These are phyloP conservation scores for Anniella stebbinsi DNA, from an alignment of 2,797 vertebrate genomes.

Conservation along the genomic window DNA sequence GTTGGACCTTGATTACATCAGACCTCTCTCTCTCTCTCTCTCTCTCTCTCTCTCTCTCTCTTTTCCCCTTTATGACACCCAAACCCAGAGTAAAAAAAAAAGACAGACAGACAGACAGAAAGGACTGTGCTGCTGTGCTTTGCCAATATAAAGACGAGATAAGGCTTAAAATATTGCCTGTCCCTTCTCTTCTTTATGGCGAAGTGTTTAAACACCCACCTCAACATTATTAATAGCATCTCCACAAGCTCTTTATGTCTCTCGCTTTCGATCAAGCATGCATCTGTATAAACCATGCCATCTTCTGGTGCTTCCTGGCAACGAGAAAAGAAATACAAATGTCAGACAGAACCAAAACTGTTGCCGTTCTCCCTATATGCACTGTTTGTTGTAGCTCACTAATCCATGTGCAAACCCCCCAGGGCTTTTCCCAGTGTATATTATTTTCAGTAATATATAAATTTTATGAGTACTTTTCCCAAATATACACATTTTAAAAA, in stretches of 20 bases:
- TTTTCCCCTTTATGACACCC: slow-evolving; percentile 24
- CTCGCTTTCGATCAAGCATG: slow-evolving; percentile 45
- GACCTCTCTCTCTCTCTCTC: slow-evolving; percentile 27
- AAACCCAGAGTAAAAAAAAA: slow-evolving; percentile 8
- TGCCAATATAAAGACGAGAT: slow-evolving; percentile 51
- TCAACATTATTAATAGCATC: slow-evolving; percentile 58
- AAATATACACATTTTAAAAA: too few species aligned
- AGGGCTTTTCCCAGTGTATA: not conserved
- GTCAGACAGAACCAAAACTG: slow-evolving; percentile 35
- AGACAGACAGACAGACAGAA: not conserved
- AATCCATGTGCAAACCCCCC: not conserved
- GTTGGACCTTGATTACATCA: slow-evolving; percentile 33
- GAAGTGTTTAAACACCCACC: slow-evolving; percentile 33
- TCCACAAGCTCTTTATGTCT: slow-evolving; percentile 39
- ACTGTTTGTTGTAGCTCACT: not conserved
- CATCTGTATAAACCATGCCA: slow-evolving; percentile 82
- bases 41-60: slow-evolving; percentile 21
- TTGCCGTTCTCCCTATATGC: not conserved
- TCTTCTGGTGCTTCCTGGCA: slow-evolving; percentile 84
- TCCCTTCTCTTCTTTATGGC: slow-evolving; percentile 40
- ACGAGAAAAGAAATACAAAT: slow-evolving; percentile 60
- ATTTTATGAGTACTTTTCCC: not conserved
- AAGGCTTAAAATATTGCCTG: slow-evolving; percentile 41
- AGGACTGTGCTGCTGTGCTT: slow-evolving; percentile 34
- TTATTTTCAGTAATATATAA: not conserved